phyloP scores from a whole-genome alignment of 2,797 vertebrate species.

The Molossus alvarezi region DNA sequence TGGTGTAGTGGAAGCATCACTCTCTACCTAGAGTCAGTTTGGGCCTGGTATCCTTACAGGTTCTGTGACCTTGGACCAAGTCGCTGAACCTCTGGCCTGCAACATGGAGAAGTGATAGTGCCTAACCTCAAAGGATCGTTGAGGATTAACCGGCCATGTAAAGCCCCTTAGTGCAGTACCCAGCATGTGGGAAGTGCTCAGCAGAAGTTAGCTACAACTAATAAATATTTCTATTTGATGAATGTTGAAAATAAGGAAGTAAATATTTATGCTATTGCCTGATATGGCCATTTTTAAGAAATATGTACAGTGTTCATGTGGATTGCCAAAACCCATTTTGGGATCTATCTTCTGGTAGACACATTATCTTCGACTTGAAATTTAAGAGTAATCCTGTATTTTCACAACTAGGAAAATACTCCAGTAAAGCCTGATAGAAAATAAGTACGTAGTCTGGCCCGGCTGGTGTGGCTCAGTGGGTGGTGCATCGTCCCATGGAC shows the following conservation, averaged over 20 bases:
- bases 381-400: constrained; percentile 49
- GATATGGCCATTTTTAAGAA: constrained; percentile 22
- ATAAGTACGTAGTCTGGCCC: neutral
- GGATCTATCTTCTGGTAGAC: constrained; percentile 47
- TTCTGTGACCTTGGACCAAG: neutral
- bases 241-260: constrained; percentile 19
- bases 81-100: neutral
- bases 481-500: no score
- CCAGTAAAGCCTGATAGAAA: neutral
- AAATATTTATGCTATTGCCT: neutral
- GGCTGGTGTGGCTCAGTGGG: no score
- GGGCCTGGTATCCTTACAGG: neutral
- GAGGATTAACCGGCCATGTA: neutral
- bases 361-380: neutral
- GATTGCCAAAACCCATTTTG: constrained; percentile 24
- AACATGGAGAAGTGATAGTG: neutral
- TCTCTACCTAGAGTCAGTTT: neutral
- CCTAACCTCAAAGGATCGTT: neutral
- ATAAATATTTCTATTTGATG: neutral
- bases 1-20: neutral
- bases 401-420: neutral
- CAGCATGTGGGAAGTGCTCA: neutral
- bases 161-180: neutral
- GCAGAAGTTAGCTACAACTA: neutral
- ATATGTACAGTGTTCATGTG: neutral